Percentiles rank a stretch among this genome's conserved stretches.
Evolutionary conservation across 2,888 invertebrate genomes (phyloP).

Genomic region (Agrochola lota): DNA sequence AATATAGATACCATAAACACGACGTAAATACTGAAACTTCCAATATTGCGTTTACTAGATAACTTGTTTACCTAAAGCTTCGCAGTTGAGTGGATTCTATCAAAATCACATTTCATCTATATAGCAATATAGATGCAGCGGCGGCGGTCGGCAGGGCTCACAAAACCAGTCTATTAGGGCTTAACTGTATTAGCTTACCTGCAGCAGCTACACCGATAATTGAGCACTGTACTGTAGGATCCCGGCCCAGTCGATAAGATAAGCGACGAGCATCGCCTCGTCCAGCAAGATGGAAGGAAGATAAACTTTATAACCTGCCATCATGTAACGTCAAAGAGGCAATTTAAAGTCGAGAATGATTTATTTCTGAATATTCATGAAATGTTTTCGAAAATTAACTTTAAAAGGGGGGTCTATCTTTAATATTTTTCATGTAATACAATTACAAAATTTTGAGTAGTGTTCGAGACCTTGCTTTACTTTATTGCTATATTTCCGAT

Average conservation of each 20-base stretch:
- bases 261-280: neutral
- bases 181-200: constrained; percentile 23
- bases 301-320: neutral
- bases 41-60: constrained; percentile 1
- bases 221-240: constrained; percentile 26
- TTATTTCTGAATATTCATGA: too few species aligned
- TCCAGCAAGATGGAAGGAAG: neutral
- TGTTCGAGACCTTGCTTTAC: too few species aligned
- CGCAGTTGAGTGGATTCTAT: constrained; percentile 6
- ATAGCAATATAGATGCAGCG: constrained; percentile 24
- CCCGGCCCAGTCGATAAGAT: constrained; percentile 7
- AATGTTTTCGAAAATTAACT: too few species aligned
- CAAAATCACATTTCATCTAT: constrained; percentile 13
- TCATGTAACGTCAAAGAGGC: neutral
- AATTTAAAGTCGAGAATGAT: neutral
- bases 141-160: neutral
- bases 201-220: constrained; percentile 23
- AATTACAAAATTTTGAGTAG: too few species aligned
- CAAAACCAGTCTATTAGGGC: neutral
- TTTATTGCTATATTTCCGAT: too few species aligned
- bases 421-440: too few species aligned
- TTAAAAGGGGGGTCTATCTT: too few species aligned
- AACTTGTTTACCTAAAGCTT: constrained; percentile 17
- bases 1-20: neutral
- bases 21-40: neutral